phyloP scores from a whole-genome alignment of 2,797 vertebrate species.

The Notoglanidium macrostoma region DNA sequence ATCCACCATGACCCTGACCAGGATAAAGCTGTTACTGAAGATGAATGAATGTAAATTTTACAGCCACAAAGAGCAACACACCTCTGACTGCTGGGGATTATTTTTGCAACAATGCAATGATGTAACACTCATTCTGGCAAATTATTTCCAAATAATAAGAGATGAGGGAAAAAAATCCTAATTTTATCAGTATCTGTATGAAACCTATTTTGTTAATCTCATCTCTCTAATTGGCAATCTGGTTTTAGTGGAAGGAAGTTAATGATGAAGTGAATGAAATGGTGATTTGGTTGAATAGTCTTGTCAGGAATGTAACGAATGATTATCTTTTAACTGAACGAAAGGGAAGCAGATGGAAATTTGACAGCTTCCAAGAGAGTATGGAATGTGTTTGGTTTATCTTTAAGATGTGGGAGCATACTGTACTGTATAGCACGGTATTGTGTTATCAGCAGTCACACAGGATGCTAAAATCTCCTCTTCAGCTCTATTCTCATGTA shows the following conservation, averaged over 20 bases:
- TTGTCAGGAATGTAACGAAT: constrained; percentile 43
- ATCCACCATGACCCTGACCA: background rate
- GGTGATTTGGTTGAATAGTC: constrained; percentile 45
- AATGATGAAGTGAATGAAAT: constrained; percentile 52
- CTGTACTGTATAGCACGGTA: constrained; percentile 12
- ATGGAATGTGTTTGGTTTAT: constrained; percentile 31
- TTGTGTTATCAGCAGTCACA: constrained; percentile 8
- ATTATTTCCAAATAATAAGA: constrained; percentile 27
- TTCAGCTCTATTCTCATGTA: background rate
- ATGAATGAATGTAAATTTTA: background rate
- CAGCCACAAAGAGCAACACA: background rate
- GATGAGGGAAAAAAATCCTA: background rate
- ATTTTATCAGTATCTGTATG: constrained; percentile 35
- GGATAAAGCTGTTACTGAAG: background rate
- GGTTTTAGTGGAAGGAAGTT: constrained; percentile 37
- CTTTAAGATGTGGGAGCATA: constrained; percentile 22
- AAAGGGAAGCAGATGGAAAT: constrained; percentile 41
- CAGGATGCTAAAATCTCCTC: background rate
- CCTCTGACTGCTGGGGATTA: background rate
- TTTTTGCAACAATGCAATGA: background rate
- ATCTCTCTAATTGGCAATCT: constrained; percentile 42
- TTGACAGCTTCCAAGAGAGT: constrained; percentile 30
- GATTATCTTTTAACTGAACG: constrained; percentile 42
- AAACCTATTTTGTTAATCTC: constrained; percentile 26
- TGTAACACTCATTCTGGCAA: constrained; percentile 1